phyloP scores from a whole-genome alignment of 2,797 vertebrate species.

The Esox masquinongy region DNA sequence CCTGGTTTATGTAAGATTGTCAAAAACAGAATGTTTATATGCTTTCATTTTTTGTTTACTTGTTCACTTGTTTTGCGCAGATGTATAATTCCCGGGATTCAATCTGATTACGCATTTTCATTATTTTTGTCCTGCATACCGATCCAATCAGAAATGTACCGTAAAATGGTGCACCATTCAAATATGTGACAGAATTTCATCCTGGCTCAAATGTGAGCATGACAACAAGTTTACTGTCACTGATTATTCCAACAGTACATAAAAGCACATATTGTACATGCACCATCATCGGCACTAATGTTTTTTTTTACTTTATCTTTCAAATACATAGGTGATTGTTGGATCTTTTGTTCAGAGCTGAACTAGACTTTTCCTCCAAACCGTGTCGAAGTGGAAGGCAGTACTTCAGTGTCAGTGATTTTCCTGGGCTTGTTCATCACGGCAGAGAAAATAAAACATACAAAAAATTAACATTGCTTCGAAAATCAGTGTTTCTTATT shows the following conservation, averaged over 20 bases:
- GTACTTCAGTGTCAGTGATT: not conserved
- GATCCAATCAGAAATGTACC: too few species aligned
- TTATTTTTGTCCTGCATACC: not conserved
- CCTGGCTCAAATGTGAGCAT: not conserved
- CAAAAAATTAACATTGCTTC: not conserved
- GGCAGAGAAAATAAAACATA: not conserved
- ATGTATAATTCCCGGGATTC: not conserved
- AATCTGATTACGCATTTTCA: too few species aligned
- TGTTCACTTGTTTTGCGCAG: not conserved
- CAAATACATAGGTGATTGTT: not conserved
- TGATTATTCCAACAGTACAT: not conserved
- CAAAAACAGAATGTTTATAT: not conserved
- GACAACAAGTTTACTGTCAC: not conserved
- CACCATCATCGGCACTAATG: not conserved
- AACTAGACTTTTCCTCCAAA: conserved; percentile 4
- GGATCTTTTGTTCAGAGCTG: conserved; percentile 5
- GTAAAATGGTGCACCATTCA: not conserved
- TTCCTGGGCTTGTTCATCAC: conserved; percentile 8
- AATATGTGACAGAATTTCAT: not conserved
- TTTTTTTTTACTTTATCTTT: not conserved
- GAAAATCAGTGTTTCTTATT: not conserved
- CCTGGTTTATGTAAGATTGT: not conserved
- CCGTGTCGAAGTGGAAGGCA: conserved; percentile 11
- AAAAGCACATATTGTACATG: not conserved
- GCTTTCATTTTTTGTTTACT: not conserved